These are phyloP conservation scores for Scelioninae gen. 1 DNA, from an alignment of 2,888 invertebrate genomes.

Conservation along the genomic window DNA sequence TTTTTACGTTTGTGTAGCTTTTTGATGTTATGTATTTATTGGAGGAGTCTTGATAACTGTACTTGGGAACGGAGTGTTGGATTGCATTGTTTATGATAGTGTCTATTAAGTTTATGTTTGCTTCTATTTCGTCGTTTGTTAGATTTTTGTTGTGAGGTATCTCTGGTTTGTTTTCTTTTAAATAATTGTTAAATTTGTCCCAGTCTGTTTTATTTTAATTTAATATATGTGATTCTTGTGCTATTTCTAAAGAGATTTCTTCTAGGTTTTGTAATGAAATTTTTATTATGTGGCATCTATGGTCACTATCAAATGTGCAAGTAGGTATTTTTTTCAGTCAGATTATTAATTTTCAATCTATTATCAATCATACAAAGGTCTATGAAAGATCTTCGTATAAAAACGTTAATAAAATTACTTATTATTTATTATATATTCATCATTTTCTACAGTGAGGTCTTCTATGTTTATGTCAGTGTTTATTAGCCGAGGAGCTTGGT, in stretches of 20 bases:
- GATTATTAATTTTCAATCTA: no score
- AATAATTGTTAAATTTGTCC: not conserved
- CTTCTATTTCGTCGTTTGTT: constrained; percentile 24
- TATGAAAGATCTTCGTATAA: no score
- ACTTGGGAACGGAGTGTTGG: no score
- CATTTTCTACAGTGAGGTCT: no score
- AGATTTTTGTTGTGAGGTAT: constrained; percentile 25
- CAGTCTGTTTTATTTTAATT: constrained; percentile 28
- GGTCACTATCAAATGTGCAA: constrained; percentile 15
- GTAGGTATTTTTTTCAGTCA: constrained; percentile 1
- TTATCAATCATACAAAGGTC: no score
- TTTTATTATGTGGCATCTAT: not conserved
- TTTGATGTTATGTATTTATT: no score
- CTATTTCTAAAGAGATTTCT: not conserved
- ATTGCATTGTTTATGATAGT: not conserved
- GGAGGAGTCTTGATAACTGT: no score
- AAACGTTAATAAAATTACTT: no score
- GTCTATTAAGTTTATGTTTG: not conserved
- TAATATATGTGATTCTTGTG: not conserved
- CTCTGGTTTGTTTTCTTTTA: not conserved
- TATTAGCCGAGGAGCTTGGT: no score
- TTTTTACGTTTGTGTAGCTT: no score
- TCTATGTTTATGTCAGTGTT: no score
- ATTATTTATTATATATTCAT: no score
- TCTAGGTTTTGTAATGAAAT: not conserved